phyloP scores from a whole-genome alignment of 2,797 vertebrate genomes.

The Sorex maritimensis region DNA sequence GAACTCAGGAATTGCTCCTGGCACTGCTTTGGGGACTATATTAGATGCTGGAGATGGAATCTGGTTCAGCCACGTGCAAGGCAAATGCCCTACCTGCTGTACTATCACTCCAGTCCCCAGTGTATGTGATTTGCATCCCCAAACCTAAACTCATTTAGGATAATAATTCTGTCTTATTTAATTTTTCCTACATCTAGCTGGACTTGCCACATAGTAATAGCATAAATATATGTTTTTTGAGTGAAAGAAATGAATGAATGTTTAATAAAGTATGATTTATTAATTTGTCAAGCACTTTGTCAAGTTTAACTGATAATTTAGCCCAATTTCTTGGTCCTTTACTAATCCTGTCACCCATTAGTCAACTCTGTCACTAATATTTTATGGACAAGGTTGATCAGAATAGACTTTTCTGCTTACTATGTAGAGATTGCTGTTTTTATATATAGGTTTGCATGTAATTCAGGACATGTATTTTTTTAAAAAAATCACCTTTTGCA shows the following conservation, averaged over 20 bases:
- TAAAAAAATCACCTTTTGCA: conserved; percentile 63
- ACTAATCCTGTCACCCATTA: background rate
- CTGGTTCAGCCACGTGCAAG: no score
- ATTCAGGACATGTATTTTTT: conserved; percentile 39
- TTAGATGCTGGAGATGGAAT: no score
- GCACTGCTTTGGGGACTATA: no score
- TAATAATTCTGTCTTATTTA: background rate
- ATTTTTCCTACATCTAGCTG: background rate
- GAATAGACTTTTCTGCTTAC: background rate
- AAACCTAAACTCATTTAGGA: background rate
- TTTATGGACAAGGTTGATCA: conserved; percentile 24
- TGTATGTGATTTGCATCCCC: background rate
- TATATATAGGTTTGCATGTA: background rate
- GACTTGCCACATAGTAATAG: background rate
- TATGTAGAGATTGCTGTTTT: background rate
- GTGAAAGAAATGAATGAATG: conserved; percentile 22
- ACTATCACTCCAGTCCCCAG: no score
- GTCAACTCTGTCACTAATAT: background rate
- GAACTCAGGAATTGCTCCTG: no score
- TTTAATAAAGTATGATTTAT: background rate
- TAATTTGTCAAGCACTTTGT: background rate
- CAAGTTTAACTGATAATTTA: background rate
- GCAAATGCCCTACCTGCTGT: no score
- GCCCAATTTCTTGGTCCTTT: conserved; percentile 29
- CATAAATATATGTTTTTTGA: background rate